Evolutionary conservation across 1,140 invertebrate genomes (phyloP), one percentile per base, ranked within the genome.

Genomic region (Leptonema lineaticorne): DNA sequence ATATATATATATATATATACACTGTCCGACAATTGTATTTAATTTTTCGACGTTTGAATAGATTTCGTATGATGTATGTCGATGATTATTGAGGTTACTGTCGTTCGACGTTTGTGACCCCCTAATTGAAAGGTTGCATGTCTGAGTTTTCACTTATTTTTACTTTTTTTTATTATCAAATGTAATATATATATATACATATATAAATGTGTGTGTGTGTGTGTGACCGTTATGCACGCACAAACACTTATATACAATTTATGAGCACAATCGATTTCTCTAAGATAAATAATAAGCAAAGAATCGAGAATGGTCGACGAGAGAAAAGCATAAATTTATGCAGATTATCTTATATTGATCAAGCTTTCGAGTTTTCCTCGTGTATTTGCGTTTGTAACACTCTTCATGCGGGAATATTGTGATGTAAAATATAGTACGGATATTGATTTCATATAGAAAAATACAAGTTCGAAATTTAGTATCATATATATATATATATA

Each of bases 211-310:
- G 11, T 33, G 30, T 41, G 16, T 41, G 37, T 41, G 16, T 11
- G 9, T 41, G 2, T 2, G 11, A 4, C 9, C 37, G 11, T 14
- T 11, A 41, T 16, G 9, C 9, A 33, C 30, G 9, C 37, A 41
- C 37, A 11, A 11, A 24, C 50, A 53, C n/a, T n/a, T n/a, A n/a
- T n/a, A n/a, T n/a, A n/a, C n/a, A n/a, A n/a, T n/a, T n/a, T n/a
- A n/a, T n/a, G 16, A 53, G 27, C 50, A 53, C 18, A 18, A 14
- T 26, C n/a, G 50, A 53, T 53, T 53, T 53, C 50, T 53, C 50
- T 53, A 53, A 53, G 50, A 53, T 53, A 53, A 53, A 53, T n/a
- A n/a, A n/a, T 53, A 53, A 53, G 50, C 50, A 18, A n/a, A 48
- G 22, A 53, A 24, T 53, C 27, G 50, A 53, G 27, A 53, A 53